Conservation (phyloP, 1,140 invertebrate species). For the Drosophila trapezifrons region DNA sequence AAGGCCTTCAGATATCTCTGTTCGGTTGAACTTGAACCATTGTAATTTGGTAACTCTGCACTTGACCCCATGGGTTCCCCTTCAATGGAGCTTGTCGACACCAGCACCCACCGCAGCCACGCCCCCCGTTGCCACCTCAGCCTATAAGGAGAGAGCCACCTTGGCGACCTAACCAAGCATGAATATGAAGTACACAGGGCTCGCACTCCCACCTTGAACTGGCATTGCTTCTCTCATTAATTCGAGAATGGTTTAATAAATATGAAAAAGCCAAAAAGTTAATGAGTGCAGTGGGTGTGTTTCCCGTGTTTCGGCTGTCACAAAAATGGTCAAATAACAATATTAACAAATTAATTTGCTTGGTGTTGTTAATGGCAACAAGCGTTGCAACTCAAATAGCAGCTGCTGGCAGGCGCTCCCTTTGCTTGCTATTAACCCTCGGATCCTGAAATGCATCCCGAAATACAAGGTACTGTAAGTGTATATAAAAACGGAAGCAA, state of each 20-base stretch:
- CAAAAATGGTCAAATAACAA: slow-evolving; percentile 13
- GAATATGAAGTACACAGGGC: slow-evolving; percentile 22
- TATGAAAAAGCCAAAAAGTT: slow-evolving; percentile 17
- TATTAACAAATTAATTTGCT: slow-evolving; percentile 40
- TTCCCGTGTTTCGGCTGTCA: slow-evolving; percentile 9
- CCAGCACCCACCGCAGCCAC: slow-evolving; percentile 32
- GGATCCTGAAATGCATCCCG: slow-evolving; percentile 40
- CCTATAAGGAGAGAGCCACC: slow-evolving; percentile 2
- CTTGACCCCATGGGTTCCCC: slow-evolving; percentile 42
- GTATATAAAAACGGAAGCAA: slow-evolving; percentile 24
- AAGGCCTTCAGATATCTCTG: no score
- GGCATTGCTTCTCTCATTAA: slow-evolving; percentile 45
- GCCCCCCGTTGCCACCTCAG: slow-evolving; percentile 16
- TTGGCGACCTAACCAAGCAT: slow-evolving; percentile 45
- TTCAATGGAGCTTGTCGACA: slow-evolving; percentile 50
- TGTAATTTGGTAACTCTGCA: slow-evolving; percentile 13
- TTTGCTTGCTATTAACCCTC: slow-evolving; percentile 16
- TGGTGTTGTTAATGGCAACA: slow-evolving; percentile 20
- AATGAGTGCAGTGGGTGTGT: slow-evolving; percentile 5
- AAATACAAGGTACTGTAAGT: neutral
- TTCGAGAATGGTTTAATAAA: slow-evolving; percentile 40
- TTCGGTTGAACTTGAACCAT: slow-evolving; percentile 22
- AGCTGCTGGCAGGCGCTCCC: slow-evolving; percentile 22
- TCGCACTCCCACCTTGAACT: slow-evolving; percentile 28
- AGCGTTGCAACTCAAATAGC: slow-evolving; percentile 31